A percentile compares a stretch with the other conserved stretches of the same genome.
phyloP scores from a whole-genome alignment of 30 jellyfish, hydroid and myxozoan genomes.

The Hydra vulgaris region DNA sequence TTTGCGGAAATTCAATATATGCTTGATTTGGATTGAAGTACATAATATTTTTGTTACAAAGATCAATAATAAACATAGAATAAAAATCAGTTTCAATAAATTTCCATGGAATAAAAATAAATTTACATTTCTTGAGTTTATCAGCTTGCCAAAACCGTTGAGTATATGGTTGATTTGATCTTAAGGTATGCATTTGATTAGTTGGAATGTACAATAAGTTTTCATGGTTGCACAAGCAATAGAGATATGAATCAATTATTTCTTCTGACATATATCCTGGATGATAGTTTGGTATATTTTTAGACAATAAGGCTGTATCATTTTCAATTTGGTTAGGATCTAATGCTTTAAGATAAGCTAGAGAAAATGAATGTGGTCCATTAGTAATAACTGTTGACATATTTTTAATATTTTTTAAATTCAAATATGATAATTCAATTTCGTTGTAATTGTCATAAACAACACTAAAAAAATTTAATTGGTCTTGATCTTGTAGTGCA shows the following conservation, averaged over 20 bases:
- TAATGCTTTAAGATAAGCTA: slow-evolving; percentile 12
- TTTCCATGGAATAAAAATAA: slow-evolving; percentile 18
- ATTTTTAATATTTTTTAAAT: neutral
- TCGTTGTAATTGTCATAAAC: slow-evolving; percentile 10
- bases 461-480: no score
- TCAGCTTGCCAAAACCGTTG: slow-evolving; percentile 15
- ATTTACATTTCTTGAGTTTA: slow-evolving; percentile 9
- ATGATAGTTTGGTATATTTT: slow-evolving; percentile 5
- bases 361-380: slow-evolving; percentile 13
- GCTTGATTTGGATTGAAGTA: neutral
- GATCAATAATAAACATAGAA: slow-evolving; percentile 14
- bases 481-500: slow-evolving; percentile 6
- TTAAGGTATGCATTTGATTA: slow-evolving; percentile 13
- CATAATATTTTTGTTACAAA: slow-evolving; percentile 8
- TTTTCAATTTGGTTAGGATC: neutral
- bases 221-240: neutral
- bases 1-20: neutral
- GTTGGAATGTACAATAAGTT: neutral
- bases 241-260: slow-evolving; percentile 13
- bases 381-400: neutral
- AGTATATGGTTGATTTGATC: slow-evolving; percentile 2
- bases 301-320: slow-evolving; percentile 2
- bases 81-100: neutral
- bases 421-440: neutral
- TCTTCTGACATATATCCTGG: slow-evolving; percentile 9